Evolutionary conservation across 1,140 invertebrate genomes (phyloP).

Genomic region (Drosophila subpulchrella): DNA sequence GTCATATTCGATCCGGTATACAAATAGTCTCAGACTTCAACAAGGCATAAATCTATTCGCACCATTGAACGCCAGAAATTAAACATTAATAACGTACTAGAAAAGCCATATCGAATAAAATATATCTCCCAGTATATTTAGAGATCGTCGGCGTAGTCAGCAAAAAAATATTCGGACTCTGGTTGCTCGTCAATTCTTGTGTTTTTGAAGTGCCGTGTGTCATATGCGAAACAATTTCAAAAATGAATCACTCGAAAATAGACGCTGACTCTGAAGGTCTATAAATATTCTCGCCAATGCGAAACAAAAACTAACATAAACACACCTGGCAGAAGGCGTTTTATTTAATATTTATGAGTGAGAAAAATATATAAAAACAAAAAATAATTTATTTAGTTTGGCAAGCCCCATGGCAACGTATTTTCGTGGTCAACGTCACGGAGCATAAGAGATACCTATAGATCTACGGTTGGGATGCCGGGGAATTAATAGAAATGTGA

Average conservation of each 20-base stretch:
- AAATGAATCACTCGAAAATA: constrained; percentile 71
- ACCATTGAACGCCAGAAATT: constrained; percentile 51
- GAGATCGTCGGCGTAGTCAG: constrained; percentile 32
- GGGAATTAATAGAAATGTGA: constrained; percentile 36
- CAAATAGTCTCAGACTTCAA: constrained; percentile 58
- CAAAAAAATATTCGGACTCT: constrained; percentile 4
- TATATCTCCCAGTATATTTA: constrained; percentile 57
- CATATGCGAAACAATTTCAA: constrained; percentile 77
- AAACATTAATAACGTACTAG: constrained; percentile 56
- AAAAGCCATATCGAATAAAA: constrained; percentile 48
- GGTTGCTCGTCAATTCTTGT: constrained; percentile 48
- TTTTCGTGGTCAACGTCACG: constrained; percentile 70
- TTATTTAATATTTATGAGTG: constrained; percentile 38
- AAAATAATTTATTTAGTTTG: constrained; percentile 37
- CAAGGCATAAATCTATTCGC: constrained; percentile 69
- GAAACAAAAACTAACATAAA: constrained; percentile 48
- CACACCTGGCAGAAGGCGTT: constrained; percentile 63
- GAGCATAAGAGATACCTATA: constrained; percentile 11
- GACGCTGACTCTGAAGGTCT: constrained; percentile 67
- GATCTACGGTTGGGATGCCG: constrained; percentile 16
- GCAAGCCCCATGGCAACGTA: constrained; percentile 40
- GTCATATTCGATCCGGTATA: constrained; percentile 18
- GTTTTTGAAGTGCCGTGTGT: constrained; percentile 60
- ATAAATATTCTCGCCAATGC: constrained; percentile 58
- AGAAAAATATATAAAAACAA: constrained; percentile 20